phyloP scores from a whole-genome alignment of 2,113 vertebrate genomes.

The Mormyrus iriodes region DNA sequence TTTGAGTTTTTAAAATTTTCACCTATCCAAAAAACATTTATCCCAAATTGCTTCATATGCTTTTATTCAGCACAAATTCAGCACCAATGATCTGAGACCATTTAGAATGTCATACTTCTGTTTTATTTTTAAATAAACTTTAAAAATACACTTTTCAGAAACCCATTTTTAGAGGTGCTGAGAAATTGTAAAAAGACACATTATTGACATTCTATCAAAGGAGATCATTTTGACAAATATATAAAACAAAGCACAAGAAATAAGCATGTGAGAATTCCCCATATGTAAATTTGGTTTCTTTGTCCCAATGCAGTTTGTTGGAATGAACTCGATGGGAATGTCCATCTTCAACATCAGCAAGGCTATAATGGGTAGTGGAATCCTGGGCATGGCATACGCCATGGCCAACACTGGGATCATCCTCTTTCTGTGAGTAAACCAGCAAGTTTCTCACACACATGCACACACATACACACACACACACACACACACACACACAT shows the following conservation, averaged over 20 bases:
- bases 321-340: neutral
- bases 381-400: neutral
- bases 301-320: neutral
- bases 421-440: neutral
- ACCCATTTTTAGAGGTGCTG: too few relatives aligned
- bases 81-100: too few relatives aligned
- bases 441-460: neutral
- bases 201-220: too few relatives aligned
- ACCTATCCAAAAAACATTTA: too few relatives aligned
- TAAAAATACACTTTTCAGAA: too few relatives aligned
- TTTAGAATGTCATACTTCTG: too few relatives aligned
- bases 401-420: neutral
- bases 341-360: neutral
- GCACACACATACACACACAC: neutral
- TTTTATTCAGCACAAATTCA: too few relatives aligned
- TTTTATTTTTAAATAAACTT: too few relatives aligned
- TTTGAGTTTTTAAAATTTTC: too few relatives aligned
- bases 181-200: too few relatives aligned
- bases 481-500: neutral
- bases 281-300: neutral
- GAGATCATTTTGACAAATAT: neutral
- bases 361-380: neutral
- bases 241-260: neutral
- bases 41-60: too few relatives aligned
- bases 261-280: neutral